phyloP scores from a whole-genome alignment of 1,140 invertebrate species.

The Eulimnadia texana region DNA sequence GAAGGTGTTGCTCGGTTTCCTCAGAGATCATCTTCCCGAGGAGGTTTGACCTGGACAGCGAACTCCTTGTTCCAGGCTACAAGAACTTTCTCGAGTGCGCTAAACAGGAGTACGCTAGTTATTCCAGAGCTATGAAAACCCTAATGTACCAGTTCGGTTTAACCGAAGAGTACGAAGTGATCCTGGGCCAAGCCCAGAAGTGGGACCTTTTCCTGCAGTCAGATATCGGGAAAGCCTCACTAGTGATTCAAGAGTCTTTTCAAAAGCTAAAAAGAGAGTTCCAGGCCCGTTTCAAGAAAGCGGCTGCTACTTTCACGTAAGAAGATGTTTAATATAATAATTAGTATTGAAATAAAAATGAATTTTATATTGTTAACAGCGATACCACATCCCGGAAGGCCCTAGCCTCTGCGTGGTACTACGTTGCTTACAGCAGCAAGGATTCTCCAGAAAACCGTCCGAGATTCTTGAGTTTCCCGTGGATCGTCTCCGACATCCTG shows the following conservation, averaged over 20 bases:
- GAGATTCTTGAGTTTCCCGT: background rate
- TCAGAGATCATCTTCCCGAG: background rate
- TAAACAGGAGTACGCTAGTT: background rate
- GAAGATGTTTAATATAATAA: too few species aligned
- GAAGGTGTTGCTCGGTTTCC: background rate
- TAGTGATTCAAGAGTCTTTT: slow-evolving; percentile 3
- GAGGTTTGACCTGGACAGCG: background rate
- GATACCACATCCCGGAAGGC: too few species aligned
- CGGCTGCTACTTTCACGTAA: background rate
- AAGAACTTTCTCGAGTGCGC: background rate
- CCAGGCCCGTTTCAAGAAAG: background rate
- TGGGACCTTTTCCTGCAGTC: background rate
- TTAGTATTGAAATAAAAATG: too few species aligned
- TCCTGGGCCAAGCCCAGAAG: background rate
- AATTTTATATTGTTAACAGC: too few species aligned
- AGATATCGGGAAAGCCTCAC: background rate
- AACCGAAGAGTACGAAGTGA: slow-evolving; percentile 1
- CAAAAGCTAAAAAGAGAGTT: background rate
- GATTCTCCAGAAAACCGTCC: background rate
- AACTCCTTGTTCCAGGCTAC: background rate
- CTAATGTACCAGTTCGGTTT: background rate
- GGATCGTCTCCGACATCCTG: background rate
- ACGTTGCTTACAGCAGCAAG: background rate
- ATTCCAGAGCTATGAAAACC: background rate
- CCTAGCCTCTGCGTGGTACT: slow-evolving; percentile 1